A percentile compares a stretch with the other conserved stretches of the same genome.
These are phyloP conservation scores for Dichetophora obliterata DNA, from an alignment of 2,888 invertebrate genomes.

Conservation along the genomic window DNA sequence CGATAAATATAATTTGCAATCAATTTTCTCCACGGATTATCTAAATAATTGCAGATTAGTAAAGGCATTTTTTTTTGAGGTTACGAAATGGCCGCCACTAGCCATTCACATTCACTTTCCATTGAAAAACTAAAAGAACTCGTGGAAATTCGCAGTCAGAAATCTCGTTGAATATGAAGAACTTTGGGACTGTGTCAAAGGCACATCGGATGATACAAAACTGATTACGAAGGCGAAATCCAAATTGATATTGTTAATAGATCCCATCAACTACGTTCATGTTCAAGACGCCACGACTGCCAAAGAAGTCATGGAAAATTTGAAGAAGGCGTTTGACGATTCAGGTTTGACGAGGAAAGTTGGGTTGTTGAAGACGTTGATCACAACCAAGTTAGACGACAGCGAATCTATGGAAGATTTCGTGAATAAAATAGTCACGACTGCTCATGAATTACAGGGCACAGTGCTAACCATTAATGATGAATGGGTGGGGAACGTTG, in stretches of 20 bases:
- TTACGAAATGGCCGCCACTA: not conserved
- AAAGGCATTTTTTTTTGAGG: not conserved
- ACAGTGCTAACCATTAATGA: conserved; percentile 36
- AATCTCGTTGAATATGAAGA: too few relatives aligned
- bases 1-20: too few relatives aligned
- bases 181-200: not conserved
- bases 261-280: too few relatives aligned
- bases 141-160: not conserved
- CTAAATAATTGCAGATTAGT: not conserved
- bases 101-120: not conserved
- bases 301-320: not conserved
- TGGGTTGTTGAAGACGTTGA: too few relatives aligned
- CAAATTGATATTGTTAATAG: not conserved
- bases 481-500: conserved; percentile 41
- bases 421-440: conserved; percentile 17
- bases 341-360: too few relatives aligned
- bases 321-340: too few relatives aligned
- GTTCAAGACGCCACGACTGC: not conserved
- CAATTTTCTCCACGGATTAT: too few relatives aligned
- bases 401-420: not conserved
- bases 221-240: not conserved
- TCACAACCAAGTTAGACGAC: too few relatives aligned
- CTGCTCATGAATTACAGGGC: conserved; percentile 32
- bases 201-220: not conserved
- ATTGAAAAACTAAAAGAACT: too few relatives aligned